Evolutionary conservation across 2,113 vertebrate genomes (phyloP), one percentile per base, ranked within the genome.

Genomic region (Clinocottus analis): DNA sequence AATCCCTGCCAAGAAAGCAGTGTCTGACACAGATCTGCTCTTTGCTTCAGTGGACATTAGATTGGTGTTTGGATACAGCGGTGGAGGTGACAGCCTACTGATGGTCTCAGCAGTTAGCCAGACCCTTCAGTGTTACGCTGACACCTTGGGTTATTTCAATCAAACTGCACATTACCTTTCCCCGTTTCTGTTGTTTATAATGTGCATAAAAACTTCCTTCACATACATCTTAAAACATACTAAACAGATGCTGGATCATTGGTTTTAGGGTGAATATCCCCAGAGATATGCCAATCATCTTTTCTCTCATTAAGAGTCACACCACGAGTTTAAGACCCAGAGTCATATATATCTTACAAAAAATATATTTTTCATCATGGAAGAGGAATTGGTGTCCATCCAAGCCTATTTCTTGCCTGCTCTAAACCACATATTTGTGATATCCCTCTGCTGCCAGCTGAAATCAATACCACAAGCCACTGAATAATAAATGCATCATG

Each of bases 401-500:
- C n/a, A 14, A 29, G 43, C 17, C 29, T 75, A 45, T 82, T 77
- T 27, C 43, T 31, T 59, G 43, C 69, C 39, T 39, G 61, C 75
- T 69, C 58, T 35, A 73, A 78, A 80, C 58, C 71, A 61, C 62
- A 55, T 53, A 16, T 58, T 75, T 84, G 23, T 90, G 79, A 85
- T 62, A 72, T 79, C 65, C 75, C 75, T 83, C 64, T 60, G 64
- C 74, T 53, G 72, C 79, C 80, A 87, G 82, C 59, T 43, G 23
- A 82, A 85, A 72, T 82, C 61, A 84, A 84, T 89, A 79, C 62
- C 66, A 68, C 21, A 37, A 90, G 68, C 77, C 51, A 41, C 74
- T 80, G 74, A 85, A 86, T 85, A 83, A 90, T 85, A 91, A 85
- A 84, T 85, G 77, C 87, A 85, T 85, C 73, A 79, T 79, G 85